Evolutionary conservation across 2,113 vertebrate species (phyloP).

Genomic region (Cryptomyrus ogoouensis): DNA sequence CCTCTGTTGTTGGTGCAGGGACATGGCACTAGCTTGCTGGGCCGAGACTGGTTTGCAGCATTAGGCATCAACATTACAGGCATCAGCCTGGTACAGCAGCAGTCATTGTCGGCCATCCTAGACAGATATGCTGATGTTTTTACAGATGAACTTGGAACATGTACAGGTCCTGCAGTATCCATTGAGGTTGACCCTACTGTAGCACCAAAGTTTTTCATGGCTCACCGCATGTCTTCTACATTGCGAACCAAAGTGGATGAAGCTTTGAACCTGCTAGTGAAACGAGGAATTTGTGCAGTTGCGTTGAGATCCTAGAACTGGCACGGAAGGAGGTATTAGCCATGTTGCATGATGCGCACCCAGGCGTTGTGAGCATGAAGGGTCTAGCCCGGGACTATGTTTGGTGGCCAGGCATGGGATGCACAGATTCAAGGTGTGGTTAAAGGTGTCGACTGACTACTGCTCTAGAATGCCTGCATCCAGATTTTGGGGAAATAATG

Average conservation of each 20-base stretch:
- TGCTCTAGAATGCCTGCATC: not conserved
- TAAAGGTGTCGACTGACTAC: not conserved
- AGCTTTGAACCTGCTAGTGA: not conserved
- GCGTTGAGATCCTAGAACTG: not conserved
- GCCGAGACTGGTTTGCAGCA: not conserved
- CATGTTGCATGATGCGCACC: not conserved
- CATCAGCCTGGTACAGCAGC: not conserved
- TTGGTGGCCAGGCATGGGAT: not conserved
- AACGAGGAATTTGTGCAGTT: not conserved
- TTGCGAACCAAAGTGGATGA: not conserved
- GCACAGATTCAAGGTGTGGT: not conserved
- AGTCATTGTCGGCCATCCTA: not conserved
- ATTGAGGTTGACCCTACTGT: not conserved
- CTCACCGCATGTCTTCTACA: not conserved
- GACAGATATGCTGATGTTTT: not conserved
- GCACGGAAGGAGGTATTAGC: not conserved
- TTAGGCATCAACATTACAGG: not conserved
- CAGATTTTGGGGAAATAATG: not conserved
- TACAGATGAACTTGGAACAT: not conserved
- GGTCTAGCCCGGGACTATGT: not conserved
- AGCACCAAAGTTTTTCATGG: not conserved
- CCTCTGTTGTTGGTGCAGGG: not conserved
- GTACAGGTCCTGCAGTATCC: not conserved
- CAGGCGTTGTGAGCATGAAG: not conserved
- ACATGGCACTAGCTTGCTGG: not conserved